Percentiles rank a stretch among this genome's conserved stretches.
These are phyloP conservation scores for Tetrapedia diversipes DNA, from an alignment of 2,888 invertebrate species.

Conservation along the genomic window DNA sequence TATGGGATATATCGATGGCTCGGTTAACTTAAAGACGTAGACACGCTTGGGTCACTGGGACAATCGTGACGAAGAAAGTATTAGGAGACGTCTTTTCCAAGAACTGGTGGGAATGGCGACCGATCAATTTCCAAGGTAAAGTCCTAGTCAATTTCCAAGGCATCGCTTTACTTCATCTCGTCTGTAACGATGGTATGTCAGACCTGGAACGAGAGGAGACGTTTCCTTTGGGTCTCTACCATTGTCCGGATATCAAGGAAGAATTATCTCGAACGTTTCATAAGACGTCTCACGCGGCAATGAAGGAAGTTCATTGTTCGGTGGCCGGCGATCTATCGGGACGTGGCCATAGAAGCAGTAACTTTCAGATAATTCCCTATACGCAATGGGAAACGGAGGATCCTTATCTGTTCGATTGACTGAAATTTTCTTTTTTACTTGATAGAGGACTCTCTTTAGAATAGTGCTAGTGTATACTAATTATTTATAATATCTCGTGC, in stretches of 20 bases:
- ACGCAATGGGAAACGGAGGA: conserved; percentile 18
- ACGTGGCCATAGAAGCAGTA: conserved; percentile 22
- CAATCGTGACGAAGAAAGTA: no score
- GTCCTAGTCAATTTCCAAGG: no score
- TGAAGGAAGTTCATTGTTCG: conserved; percentile 67
- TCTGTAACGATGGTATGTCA: conserved; percentile 21
- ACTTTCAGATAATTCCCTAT: conserved; percentile 28
- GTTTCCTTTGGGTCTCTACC: conserved; percentile 42
- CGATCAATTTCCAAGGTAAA: no score
- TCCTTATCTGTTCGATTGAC: conserved; percentile 26
- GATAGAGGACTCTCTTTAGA: no score
- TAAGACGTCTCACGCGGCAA: conserved; percentile 60
- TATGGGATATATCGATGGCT: no score
- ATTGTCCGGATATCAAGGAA: conserved; percentile 58
- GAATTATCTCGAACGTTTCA: conserved; percentile 63
- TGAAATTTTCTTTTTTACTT: not conserved
- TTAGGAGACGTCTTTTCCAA: no score
- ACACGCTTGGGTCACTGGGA: no score
- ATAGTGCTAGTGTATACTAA: no score
- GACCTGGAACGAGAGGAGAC: conserved; percentile 29
- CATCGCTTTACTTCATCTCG: no score
- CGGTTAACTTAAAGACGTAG: no score
- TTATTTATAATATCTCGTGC: no score
- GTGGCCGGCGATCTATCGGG: conserved; percentile 31
- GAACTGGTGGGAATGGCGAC: no score